phyloP scores from a whole-genome alignment of 1,140 invertebrate species.

The Aethina tumida region DNA sequence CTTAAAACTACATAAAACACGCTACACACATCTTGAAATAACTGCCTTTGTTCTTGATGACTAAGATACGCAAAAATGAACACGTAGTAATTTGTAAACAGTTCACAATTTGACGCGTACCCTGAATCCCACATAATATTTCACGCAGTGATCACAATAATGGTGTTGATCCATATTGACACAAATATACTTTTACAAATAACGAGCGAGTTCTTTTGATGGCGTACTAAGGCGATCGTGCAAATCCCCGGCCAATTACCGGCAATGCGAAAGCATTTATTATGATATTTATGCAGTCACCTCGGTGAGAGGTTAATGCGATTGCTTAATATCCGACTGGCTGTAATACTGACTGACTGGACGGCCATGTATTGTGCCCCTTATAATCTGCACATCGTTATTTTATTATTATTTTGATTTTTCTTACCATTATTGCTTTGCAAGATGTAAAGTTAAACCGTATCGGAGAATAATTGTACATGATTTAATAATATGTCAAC shows the following conservation, averaged over 20 bases:
- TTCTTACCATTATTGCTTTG: conserved; percentile 2
- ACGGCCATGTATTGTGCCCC: conserved; percentile 10
- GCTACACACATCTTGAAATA: not conserved
- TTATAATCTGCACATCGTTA: conserved; percentile 10
- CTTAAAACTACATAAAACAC: not conserved
- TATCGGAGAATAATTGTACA: too few species aligned
- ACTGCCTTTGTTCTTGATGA: not conserved
- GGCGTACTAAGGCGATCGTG: conserved; percentile 4
- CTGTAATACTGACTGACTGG: conserved; percentile 11
- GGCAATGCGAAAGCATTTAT: conserved; percentile 11
- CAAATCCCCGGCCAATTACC: conserved; percentile 11
- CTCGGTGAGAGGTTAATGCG: conserved; percentile 13
- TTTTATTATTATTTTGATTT: conserved; percentile 2
- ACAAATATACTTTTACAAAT: conserved; percentile 8
- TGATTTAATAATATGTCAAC: too few species aligned
- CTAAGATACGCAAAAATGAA: conserved; percentile 1
- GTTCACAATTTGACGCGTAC: not conserved
- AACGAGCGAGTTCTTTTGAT: conserved; percentile 9
- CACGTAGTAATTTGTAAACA: not conserved
- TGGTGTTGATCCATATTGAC: conserved; percentile 2
- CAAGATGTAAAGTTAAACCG: too few species aligned
- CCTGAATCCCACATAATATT: not conserved
- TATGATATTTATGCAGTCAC: conserved; percentile 15
- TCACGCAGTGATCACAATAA: conserved; percentile 1
- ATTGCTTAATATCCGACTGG: conserved; percentile 11